A percentile compares a stretch with the other conserved stretches of the same genome.
Evolutionary conservation across 2,797 vertebrate species (phyloP).

Genomic region (Tragelaphus oryx): DNA sequence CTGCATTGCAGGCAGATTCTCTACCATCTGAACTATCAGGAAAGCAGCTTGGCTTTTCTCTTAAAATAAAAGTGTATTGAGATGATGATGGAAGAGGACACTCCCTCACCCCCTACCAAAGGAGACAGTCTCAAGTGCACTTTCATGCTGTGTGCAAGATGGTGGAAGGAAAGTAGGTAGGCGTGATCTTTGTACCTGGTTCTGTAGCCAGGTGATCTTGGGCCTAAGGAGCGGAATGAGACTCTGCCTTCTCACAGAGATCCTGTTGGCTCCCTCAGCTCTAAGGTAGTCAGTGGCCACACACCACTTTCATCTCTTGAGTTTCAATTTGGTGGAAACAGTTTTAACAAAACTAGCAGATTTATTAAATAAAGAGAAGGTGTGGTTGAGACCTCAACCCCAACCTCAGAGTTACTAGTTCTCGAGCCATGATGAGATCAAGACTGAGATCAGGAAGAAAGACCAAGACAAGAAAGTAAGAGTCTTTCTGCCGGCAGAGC

Average conservation of each 20-base stretch:
- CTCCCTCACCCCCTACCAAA: neutral
- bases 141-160: neutral
- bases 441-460: neutral
- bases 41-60: neutral
- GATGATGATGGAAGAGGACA: neutral
- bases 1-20: neutral
- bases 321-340: neutral
- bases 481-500: neutral
- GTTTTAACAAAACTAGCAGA: neutral
- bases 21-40: neutral
- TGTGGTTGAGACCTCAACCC: neutral
- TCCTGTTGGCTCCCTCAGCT: neutral
- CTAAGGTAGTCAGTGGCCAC: neutral
- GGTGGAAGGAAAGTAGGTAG: neutral
- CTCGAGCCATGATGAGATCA: neutral
- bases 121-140: neutral
- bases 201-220: neutral
- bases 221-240: neutral
- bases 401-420: neutral
- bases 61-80: neutral
- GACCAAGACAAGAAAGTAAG: neutral
- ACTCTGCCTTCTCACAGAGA: neutral
- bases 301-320: neutral
- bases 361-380: slow-evolving; percentile 5
- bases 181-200: neutral